A percentile compares a stretch with the other conserved stretches of the same genome.
Evolutionary conservation across 2,888 invertebrate species (phyloP).

Genomic region (Drosophila lacicola): DNA sequence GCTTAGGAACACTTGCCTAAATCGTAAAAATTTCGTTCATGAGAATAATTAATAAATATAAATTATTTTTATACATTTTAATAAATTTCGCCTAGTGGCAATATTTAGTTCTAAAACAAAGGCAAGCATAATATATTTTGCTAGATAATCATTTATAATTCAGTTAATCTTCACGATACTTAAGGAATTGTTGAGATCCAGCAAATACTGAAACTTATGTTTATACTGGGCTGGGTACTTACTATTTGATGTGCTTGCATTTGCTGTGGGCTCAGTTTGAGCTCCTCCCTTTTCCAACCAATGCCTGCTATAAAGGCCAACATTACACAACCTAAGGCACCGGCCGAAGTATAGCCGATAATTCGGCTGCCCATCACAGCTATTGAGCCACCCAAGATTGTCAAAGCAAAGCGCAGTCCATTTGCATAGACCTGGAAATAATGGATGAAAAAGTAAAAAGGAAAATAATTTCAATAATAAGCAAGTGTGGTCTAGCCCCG

Average conservation of each 20-base stretch:
- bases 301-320: constrained; percentile 87
- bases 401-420: constrained; percentile 86
- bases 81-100: not conserved
- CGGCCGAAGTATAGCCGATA: constrained; percentile 88
- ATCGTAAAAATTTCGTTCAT: constrained; percentile 18
- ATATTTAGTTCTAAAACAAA: not conserved
- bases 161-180: not conserved
- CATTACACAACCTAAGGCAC: constrained; percentile 87
- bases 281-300: constrained; percentile 86
- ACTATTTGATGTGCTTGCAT: constrained; percentile 79
- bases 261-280: constrained; percentile 66
- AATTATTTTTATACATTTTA: not conserved
- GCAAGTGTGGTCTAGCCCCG: too few species aligned
- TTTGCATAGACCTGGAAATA: constrained; percentile 83
- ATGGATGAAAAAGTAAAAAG: not conserved
- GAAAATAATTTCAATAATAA: not conserved
- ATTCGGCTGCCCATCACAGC: constrained; percentile 88
- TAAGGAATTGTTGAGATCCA: too few species aligned
- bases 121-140: too few species aligned
- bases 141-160: not conserved
- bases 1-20: constrained; percentile 86
- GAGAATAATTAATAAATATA: not conserved
- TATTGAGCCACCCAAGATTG: constrained; percentile 88
- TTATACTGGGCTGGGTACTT: too few species aligned
- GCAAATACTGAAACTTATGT: too few species aligned